A percentile compares a stretch with the other conserved stretches of the same genome.
These are phyloP conservation scores for Limnephilus lunatus DNA, from an alignment of 2,888 invertebrate species.

Conservation along the genomic window DNA sequence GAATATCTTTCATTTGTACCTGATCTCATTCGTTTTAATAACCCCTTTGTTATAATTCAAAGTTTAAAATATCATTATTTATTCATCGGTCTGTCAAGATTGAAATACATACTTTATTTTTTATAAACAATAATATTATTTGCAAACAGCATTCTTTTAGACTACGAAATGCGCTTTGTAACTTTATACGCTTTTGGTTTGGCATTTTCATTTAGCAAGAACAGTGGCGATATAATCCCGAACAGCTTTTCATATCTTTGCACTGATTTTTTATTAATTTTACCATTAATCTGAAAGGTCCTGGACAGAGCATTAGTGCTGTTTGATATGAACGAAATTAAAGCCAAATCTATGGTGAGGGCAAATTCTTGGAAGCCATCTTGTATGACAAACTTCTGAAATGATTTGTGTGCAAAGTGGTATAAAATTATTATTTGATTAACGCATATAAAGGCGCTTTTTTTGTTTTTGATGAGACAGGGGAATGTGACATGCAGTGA, in stretches of 20 bases:
- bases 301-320: too few relatives aligned
- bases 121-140: not conserved
- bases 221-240: not conserved
- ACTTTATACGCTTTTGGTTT: slow-evolving; percentile 30
- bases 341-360: too few relatives aligned
- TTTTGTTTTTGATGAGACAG: too few relatives aligned
- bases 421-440: too few relatives aligned
- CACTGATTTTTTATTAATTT: not conserved
- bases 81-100: not conserved
- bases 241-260: not conserved
- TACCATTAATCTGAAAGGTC: not conserved
- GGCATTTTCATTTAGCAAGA: not conserved
- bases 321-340: too few relatives aligned
- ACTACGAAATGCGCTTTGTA: slow-evolving; percentile 25
- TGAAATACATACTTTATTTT: not conserved
- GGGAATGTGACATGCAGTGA: too few relatives aligned
- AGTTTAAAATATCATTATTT: slow-evolving; percentile 49
- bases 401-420: too few relatives aligned
- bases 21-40: not conserved
- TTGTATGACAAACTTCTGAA: too few relatives aligned
- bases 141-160: not conserved
- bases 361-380: too few relatives aligned
- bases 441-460: too few relatives aligned
- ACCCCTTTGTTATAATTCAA: not conserved
- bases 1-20: slow-evolving; percentile 67